Evolutionary conservation across 2,113 vertebrate genomes (phyloP).

Genomic region (Gymnocephalus cernua): DNA sequence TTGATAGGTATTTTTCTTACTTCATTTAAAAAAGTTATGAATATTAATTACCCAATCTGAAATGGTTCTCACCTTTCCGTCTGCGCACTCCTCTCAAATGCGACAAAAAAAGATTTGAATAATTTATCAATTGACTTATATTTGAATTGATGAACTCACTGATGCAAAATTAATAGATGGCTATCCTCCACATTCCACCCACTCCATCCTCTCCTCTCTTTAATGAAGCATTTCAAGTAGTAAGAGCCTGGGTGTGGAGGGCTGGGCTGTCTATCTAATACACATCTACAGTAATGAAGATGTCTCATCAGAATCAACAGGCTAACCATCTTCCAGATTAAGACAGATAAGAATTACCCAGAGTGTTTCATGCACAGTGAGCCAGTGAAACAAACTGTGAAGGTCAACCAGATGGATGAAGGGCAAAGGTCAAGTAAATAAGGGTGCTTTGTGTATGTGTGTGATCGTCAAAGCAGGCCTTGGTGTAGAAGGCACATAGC

Average conservation of each 20-base stretch:
- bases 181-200: slow-evolving; percentile 62
- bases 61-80: slow-evolving; percentile 80
- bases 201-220: slow-evolving; percentile 76
- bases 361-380: slow-evolving; percentile 30
- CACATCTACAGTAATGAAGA: slow-evolving; percentile 63
- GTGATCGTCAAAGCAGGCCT: neutral
- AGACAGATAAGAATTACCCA: slow-evolving; percentile 10
- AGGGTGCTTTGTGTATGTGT: neutral
- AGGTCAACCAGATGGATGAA: slow-evolving; percentile 6
- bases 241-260: slow-evolving; percentile 43
- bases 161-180: slow-evolving; percentile 91
- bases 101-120: slow-evolving; percentile 87
- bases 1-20: slow-evolving; percentile 82
- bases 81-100: slow-evolving; percentile 72
- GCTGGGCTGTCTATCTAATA: slow-evolving; percentile 31
- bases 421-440: slow-evolving; percentile 44
- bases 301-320: slow-evolving; percentile 55
- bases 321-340: slow-evolving; percentile 10
- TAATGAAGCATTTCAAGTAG: slow-evolving; percentile 78
- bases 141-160: slow-evolving; percentile 93
- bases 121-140: slow-evolving; percentile 95
- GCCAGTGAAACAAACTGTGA: slow-evolving; percentile 1
- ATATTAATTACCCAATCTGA: slow-evolving; percentile 94
- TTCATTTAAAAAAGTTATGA: slow-evolving; percentile 90
- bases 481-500: neutral